Base-by-base conservation (phyloP, 2,888 invertebrate genomes). In the Troides helena region DNA sequence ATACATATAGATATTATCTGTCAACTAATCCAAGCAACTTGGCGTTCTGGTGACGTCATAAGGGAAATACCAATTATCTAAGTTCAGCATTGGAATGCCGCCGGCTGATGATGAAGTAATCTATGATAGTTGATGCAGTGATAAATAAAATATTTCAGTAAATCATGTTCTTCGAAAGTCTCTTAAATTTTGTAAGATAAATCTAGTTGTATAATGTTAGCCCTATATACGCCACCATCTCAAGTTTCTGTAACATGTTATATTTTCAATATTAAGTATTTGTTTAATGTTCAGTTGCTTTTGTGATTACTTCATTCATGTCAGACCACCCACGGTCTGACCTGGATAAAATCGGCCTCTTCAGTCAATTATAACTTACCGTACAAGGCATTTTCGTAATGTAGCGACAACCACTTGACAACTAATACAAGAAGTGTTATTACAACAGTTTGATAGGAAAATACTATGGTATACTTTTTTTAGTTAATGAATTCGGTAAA, bases 261-360 rank as follows among this genome's bases (percentile, higher is more conserved):
- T 63, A 23, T 59, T 68, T 62, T 30, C 39, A 43, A 53, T 46
- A 59, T 25, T 63, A 14, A 21, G 59, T 61, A 57, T 60, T 64
- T 46, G 46, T 14, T 46, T 4, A 46, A 46, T 12, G 14, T 46
- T 46, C 46, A 46, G 46, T 14, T 17, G 46, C 46, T 14, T 46
- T 46, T 56, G 61, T 43, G 58, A 61, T 73, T 73, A 69, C 74
- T 71, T 69, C 72, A 73, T 67, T 71, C 69, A 70, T 72, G 66
- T 65, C 72, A 60, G 64, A 70, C 80, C 80, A 74, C 81, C 83
- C 79, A 84, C 83, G 72, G 72, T 64, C 65, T 77, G 80, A 74
- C 78, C 83, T 70, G 74, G 78, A 81, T 83, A 75, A 77, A 68
- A 76, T 71, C 76, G 77, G 78, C 83, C 84, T 82, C 78, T 74